Evolutionary conservation across 2,888 invertebrate genomes (phyloP), one percentile per base, ranked within the genome.

Genomic region (Luperina testacea): DNA sequence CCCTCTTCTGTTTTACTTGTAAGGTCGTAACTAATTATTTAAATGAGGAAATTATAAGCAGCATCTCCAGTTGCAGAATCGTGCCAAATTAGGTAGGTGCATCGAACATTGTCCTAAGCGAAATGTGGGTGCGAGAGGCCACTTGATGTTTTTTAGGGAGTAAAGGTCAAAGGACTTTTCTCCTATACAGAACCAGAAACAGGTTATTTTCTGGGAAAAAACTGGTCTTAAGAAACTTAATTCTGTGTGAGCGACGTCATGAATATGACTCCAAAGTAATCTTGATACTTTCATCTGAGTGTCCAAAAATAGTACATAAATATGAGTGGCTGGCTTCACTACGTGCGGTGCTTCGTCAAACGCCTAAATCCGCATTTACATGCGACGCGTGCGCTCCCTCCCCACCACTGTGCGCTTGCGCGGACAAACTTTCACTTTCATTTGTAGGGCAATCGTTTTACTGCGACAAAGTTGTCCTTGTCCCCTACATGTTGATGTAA

Each of bases 371-470:
- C 93, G 94, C 89, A 92, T 95, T 95, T 94, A 93, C 94, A 96
- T 95, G 94, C 94, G 90, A 93, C 93, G 93, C 94, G 91, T 92
- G 94, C 93, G 92, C 93, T 90, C 88, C 86, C 89, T 93, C 92
- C 90, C 92, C 91, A 89, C 89, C 84, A 82, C 86, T 82, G 88
- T 89, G 89, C 86, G 89, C 83, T 90, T 88, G 89, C 90, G 89
- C 92, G 90, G 90, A 90, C 93, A 91, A 92, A 96, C 96, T 96
- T 96, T 96, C 96, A 96, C 96, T 96, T 96, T 96, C 95, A 94
- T 94, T 95, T 95, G 94, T 96, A 96, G 96, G 96, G 94, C 96
- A 96, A 92, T 88, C 90, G 70, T 77, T 77, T 91, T 82, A 91
- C 86, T 91, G 6, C 80, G 85, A 93, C 92, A 94, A 75, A 75